phyloP scores from a whole-genome alignment of 2,113 vertebrate species.

The Cercocebus atys region DNA sequence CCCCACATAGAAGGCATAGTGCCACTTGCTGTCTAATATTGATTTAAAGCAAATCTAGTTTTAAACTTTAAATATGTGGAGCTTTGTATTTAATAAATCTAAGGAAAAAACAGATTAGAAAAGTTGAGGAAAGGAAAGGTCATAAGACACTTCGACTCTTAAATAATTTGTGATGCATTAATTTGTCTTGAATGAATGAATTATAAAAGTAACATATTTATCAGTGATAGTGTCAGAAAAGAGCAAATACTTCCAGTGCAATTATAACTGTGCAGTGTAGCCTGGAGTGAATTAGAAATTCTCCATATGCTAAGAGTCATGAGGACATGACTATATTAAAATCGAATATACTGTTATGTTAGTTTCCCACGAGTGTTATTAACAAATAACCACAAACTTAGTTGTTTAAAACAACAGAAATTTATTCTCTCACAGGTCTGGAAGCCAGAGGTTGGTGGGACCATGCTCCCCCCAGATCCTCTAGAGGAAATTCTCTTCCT shows the following conservation, averaged over 20 bases:
- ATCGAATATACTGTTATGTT: neutral
- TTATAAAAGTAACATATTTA: neutral
- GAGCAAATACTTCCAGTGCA: neutral
- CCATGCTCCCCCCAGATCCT: neutral
- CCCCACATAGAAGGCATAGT: neutral
- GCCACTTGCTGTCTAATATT: neutral
- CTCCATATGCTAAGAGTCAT: neutral
- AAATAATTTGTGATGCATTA: neutral
- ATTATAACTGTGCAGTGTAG: neutral
- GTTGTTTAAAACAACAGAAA: neutral
- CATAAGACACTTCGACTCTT: neutral
- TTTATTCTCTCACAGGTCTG: neutral
- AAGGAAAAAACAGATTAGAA: neutral
- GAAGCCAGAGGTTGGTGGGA: neutral
- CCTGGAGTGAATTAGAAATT: neutral
- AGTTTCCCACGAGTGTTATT: neutral
- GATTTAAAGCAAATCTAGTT: slow-evolving; percentile 16
- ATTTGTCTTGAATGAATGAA: neutral
- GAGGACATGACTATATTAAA: neutral
- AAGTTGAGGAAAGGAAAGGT: neutral
- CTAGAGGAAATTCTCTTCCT: neutral
- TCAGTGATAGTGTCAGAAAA: neutral
- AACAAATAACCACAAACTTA: neutral
- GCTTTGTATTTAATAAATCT: neutral
- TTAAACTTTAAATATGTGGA: neutral